These are phyloP conservation scores for Indicator indicator DNA, from an alignment of 2,113 vertebrate species.

Conservation along the genomic window DNA sequence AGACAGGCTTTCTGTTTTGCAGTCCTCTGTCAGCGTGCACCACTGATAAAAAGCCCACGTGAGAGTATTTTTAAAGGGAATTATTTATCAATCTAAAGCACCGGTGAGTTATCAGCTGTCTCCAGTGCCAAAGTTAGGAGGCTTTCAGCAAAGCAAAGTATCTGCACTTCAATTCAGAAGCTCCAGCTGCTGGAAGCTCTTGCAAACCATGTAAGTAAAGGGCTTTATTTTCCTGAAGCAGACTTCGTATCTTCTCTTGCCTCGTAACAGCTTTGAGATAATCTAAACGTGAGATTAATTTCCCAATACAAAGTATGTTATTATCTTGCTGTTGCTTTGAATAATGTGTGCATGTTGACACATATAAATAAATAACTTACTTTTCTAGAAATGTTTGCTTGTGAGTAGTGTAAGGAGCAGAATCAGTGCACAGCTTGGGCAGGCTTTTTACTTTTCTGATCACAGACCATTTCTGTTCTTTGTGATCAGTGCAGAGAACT, in stretches of 20 bases:
- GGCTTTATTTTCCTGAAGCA: neutral
- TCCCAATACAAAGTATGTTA: neutral
- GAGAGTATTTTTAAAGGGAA: slow-evolving; percentile 57
- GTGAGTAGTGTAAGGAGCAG: neutral
- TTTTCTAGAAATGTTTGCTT: neutral
- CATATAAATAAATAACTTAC: neutral
- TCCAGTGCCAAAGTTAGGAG: slow-evolving; percentile 50
- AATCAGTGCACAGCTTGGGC: neutral
- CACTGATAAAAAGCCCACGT: slow-evolving; percentile 1
- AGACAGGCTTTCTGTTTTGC: neutral
- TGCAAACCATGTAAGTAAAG: slow-evolving; percentile 71
- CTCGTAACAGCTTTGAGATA: neutral
- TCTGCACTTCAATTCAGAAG: slow-evolving; percentile 60
- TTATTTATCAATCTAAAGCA: slow-evolving; percentile 62
- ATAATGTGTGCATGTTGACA: neutral
- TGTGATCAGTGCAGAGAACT: neutral
- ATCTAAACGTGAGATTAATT: neutral
- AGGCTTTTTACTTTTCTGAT: neutral
- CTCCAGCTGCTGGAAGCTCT: slow-evolving; percentile 69
- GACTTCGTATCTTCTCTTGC: slow-evolving; percentile 20
- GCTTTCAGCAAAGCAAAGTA: slow-evolving; percentile 42
- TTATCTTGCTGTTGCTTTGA: neutral
- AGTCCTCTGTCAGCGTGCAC: neutral
- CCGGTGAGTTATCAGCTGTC: slow-evolving; percentile 32
- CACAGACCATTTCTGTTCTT: neutral